A percentile compares a stretch with the other conserved stretches of the same genome.
Conservation (phyloP, 1,140 invertebrate species). For the Pantala flavescens region DNA sequence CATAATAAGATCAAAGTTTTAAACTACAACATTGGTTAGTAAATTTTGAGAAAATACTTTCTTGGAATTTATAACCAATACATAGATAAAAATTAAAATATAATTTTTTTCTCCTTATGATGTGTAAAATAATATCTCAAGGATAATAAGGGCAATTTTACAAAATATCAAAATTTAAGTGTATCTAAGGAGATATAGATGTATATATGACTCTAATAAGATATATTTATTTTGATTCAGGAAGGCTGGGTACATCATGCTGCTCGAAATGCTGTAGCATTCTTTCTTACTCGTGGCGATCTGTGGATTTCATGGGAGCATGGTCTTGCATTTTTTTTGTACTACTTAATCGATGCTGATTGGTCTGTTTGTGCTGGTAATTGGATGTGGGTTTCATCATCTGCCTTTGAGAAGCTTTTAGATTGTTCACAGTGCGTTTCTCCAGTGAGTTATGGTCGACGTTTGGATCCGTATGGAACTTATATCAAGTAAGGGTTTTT, state of each 20-base stretch:
- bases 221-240: too few species aligned
- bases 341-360: conserved; percentile 59
- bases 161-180: too few species aligned
- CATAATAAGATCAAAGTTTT: too few species aligned
- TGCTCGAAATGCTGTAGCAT: conserved; percentile 56
- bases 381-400: conserved; percentile 72
- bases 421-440: conserved; percentile 53
- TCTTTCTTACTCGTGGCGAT: conserved; percentile 60
- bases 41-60: too few species aligned
- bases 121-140: too few species aligned
- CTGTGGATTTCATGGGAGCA: conserved; percentile 63
- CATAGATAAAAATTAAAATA: too few species aligned
- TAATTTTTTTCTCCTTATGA: too few species aligned
- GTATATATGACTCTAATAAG: too few species aligned
- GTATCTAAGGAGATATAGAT: too few species aligned
- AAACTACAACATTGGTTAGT: too few species aligned
- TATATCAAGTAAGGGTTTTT: conserved; percentile 45
- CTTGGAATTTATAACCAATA: too few species aligned
- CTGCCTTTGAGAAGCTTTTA: conserved; percentile 54
- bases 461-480: conserved; percentile 57
- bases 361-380: conserved; percentile 66
- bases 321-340: conserved; percentile 50
- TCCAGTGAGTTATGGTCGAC: conserved; percentile 53
- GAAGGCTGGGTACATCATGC: conserved; percentile 66
- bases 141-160: too few species aligned